Conservation (phyloP, 2,888 invertebrate genomes). For the Acronicta leporina region DNA sequence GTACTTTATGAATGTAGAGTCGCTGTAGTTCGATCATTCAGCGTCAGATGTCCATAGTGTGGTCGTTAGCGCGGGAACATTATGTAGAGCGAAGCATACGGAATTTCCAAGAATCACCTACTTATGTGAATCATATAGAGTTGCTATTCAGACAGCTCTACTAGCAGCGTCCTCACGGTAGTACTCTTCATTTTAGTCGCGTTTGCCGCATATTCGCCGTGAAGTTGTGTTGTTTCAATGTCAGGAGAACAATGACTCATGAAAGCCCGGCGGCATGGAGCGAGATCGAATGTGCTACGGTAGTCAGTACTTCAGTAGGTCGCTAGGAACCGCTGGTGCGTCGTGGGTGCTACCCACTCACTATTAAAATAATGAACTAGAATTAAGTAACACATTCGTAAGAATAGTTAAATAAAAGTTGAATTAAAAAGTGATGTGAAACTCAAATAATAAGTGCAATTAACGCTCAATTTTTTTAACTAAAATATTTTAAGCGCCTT, state of each 20-base stretch:
- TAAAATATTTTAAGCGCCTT: conserved; percentile 59
- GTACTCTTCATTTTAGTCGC: conserved; percentile 32
- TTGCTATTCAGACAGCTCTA: conserved; percentile 29
- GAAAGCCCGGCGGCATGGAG: conserved; percentile 23
- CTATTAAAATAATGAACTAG: conserved; percentile 64
- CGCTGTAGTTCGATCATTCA: conserved; percentile 19
- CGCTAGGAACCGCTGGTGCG: conserved; percentile 61
- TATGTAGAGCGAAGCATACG: conserved; percentile 22
- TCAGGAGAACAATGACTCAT: conserved; percentile 69
- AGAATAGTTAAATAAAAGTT: conserved; percentile 59
- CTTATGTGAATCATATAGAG: conserved; percentile 40
- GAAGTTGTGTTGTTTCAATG: conserved; percentile 60
- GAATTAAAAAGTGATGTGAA: conserved; percentile 74
- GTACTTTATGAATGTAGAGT: not conserved
- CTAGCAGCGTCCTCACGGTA: conserved; percentile 23
- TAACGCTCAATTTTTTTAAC: conserved; percentile 41
- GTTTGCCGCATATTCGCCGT: conserved; percentile 41
- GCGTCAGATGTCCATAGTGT: conserved; percentile 58
- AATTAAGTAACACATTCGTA: conserved; percentile 62
- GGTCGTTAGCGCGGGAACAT: conserved; percentile 23
- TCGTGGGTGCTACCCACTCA: conserved; percentile 42
- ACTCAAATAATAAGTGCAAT: conserved; percentile 53
- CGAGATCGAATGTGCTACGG: conserved; percentile 66
- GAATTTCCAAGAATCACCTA: conserved; percentile 50
- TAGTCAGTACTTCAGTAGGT: conserved; percentile 72